These are phyloP conservation scores for Mythimna loreyi DNA, from an alignment of 2,888 invertebrate genomes.

Conservation along the genomic window DNA sequence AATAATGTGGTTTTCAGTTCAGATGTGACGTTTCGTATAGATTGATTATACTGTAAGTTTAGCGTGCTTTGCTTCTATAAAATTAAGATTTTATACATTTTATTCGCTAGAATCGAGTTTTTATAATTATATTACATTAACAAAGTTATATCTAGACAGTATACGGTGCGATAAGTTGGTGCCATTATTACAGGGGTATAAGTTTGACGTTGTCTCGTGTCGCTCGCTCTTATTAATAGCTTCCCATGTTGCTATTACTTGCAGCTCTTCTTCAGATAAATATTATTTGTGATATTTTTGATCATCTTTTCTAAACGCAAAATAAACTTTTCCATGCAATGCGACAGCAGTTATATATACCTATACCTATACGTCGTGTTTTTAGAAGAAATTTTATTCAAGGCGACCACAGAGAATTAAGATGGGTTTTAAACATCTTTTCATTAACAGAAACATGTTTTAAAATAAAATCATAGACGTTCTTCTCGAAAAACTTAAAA, in stretches of 20 bases:
- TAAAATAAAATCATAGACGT: conserved; percentile 25
- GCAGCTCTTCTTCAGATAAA: conserved; percentile 19
- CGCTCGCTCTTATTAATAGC: conserved; percentile 76
- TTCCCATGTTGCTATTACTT: conserved; percentile 44
- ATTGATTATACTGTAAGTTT: conserved; percentile 89
- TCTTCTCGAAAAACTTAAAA: neutral
- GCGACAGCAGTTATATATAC: conserved; percentile 12
- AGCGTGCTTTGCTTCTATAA: conserved; percentile 90
- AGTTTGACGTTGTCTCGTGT: conserved; percentile 82
- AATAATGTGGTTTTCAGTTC: conserved; percentile 84
- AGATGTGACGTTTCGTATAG: conserved; percentile 85
- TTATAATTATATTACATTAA: conserved; percentile 87
- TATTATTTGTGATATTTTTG: conserved; percentile 20
- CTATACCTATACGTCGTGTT: conserved; percentile 20
- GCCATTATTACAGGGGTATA: conserved; percentile 91
- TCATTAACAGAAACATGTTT: conserved; percentile 39
- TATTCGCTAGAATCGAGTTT: conserved; percentile 88
- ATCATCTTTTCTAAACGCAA: conserved; percentile 40
- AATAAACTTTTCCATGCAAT: conserved; percentile 12
- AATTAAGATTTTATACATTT: conserved; percentile 90
- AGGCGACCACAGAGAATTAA: conserved; percentile 23
- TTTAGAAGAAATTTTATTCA: conserved; percentile 27
- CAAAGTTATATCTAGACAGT: conserved; percentile 90
- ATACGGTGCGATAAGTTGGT: conserved; percentile 91
- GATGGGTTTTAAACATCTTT: conserved; percentile 41